Evolutionary conservation across 2,797 vertebrate species (phyloP).

Genomic region (Ptychobarbus kaznakovi): DNA sequence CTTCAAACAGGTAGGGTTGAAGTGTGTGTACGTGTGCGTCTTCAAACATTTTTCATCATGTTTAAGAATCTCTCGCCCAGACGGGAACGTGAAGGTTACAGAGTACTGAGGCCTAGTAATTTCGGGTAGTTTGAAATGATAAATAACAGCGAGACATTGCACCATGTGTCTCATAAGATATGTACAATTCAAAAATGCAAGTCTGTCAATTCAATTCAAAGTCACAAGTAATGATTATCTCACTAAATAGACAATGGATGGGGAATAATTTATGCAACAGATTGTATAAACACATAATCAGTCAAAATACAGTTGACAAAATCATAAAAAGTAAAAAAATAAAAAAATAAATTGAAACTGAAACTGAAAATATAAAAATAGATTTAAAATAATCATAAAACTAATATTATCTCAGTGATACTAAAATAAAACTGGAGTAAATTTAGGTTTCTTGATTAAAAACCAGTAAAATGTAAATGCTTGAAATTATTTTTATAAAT

Average conservation of each 20-base stretch:
- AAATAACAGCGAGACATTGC: background rate
- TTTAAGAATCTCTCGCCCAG: slow-evolving; percentile 18
- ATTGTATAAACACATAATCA: background rate
- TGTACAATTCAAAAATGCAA: background rate
- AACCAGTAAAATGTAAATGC: no score
- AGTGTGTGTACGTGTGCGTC: slow-evolving; percentile 20
- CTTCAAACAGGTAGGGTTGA: slow-evolving; percentile 23
- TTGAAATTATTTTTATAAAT: no score
- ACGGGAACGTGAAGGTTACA: slow-evolving; percentile 6
- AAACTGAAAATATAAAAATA: no score
- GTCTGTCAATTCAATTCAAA: no score
- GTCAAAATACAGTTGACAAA: background rate
- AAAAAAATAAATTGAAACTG: no score
- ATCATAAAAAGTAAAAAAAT: no score
- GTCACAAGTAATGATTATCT: background rate
- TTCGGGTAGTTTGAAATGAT: background rate
- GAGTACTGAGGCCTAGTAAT: background rate
- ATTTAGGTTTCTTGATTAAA: no score
- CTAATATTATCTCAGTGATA: no score
- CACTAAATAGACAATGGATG: background rate
- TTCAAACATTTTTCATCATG: slow-evolving; percentile 28
- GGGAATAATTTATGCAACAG: background rate
- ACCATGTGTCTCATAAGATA: background rate
- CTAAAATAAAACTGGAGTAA: no score
- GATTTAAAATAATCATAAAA: no score